Evolutionary conservation across 2,797 vertebrate species (phyloP), one percentile per base, ranked within the genome.

Genomic region (Rhinogobio ventralis): DNA sequence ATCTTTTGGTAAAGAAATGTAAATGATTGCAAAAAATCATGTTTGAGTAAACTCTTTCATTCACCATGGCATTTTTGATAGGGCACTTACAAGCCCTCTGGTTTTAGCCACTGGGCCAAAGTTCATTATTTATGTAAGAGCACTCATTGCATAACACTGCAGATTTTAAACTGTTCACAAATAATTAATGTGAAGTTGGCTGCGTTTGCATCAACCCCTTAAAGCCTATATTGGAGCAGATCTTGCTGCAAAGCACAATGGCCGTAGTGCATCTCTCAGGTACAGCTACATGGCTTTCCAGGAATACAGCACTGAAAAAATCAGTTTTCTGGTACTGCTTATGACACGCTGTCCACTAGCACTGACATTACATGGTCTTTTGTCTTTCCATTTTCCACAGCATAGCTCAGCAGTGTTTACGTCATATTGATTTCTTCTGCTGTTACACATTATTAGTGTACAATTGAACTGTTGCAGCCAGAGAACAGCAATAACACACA

Each of bases 41-140:
- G 6, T 51, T 53, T 68, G 25, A 68, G 11, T 60, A 19, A 49
- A 79, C 36, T 86, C 89, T 86, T 89, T 91, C 88, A 87, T 91
- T 90, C 87, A 82, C 79, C 84, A 89, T 19, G 88, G 91, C 89
- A 89, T 92, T 91, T 92, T 94, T 88, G 86, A 86, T 91, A 88
- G 92, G 86, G 90, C 87, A 91, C 89, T 90, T 90, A 91, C 93
- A 91, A 94, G 94, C 93, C 88, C 90, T 77, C 82, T 74, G 72
- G 82, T 86, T 90, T 91, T 92, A 88, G 92, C 91, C 89, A 95
- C 90, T 95, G 87, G 94, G 93, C 89, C 92, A 95, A 95, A 95
- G 95, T 94, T 95, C 93, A 95, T 91, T 92, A 92, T 95, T 95
- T 95, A 95, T 94, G 91, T 93, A 96, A 95, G 93, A 91, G 90